A percentile compares a stretch with the other conserved stretches of the same genome.
phyloP scores from a whole-genome alignment of 2,888 invertebrate species.

The Nomada lathburiana region DNA sequence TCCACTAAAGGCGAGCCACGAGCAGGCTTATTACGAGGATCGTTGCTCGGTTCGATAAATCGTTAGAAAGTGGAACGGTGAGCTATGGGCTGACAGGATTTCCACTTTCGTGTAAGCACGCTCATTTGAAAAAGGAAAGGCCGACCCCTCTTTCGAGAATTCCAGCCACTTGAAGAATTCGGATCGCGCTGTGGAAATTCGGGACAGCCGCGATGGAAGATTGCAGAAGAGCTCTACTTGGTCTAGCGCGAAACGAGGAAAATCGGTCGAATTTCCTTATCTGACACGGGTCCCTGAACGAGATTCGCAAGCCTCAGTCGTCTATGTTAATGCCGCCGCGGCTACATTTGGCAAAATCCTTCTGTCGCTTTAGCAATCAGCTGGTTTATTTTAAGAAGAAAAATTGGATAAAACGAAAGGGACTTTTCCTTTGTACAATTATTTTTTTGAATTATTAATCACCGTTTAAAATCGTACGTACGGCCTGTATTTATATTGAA shows the following conservation, averaged over 20 bases:
- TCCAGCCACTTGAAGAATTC: constrained; percentile 34
- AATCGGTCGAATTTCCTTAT: constrained; percentile 1
- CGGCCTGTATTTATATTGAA: too few species aligned
- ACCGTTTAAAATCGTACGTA: too few species aligned
- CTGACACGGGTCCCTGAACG: neutral
- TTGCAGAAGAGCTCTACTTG: constrained; percentile 25
- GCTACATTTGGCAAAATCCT: too few species aligned
- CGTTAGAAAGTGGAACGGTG: constrained; percentile 75
- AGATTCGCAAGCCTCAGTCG: neutral
- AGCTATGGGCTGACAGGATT: constrained; percentile 60
- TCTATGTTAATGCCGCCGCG: neutral
- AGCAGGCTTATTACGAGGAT: constrained; percentile 57
- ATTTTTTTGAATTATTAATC: too few species aligned
- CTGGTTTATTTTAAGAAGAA: too few species aligned
- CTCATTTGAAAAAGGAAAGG: constrained; percentile 62
- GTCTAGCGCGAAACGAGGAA: constrained; percentile 27
- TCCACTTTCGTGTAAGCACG: constrained; percentile 66
- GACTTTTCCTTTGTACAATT: too few species aligned
- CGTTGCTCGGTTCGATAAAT: constrained; percentile 62
- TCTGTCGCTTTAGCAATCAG: too few species aligned
- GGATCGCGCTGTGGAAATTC: constrained; percentile 52
- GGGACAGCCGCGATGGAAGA: constrained; percentile 37
- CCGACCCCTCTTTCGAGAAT: constrained; percentile 47
- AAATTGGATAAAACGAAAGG: too few species aligned
- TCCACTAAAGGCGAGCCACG: constrained; percentile 50